Percentiles rank a stretch among this genome's conserved stretches.
These are phyloP conservation scores for Agrochola lota DNA, from an alignment of 2,888 invertebrate species.

Conservation along the genomic window DNA sequence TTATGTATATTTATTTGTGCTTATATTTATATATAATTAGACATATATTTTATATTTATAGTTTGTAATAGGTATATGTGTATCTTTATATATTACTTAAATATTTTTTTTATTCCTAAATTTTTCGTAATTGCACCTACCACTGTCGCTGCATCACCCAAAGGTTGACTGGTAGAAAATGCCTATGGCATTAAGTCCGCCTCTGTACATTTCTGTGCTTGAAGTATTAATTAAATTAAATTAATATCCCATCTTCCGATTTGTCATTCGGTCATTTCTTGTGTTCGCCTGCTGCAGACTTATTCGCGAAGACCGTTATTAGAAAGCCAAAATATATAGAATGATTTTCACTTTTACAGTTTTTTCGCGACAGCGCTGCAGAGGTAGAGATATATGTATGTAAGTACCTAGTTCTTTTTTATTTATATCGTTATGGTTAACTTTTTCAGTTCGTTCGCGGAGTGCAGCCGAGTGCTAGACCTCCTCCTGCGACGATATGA, in stretches of 20 bases:
- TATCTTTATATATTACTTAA: too few species aligned
- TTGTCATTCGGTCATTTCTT: not conserved
- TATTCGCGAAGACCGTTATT: not conserved
- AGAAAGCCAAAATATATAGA: not conserved
- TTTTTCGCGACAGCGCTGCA: not conserved
- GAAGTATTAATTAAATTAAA: too few species aligned
- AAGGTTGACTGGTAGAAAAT: too few species aligned
- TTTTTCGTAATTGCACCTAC: too few species aligned
- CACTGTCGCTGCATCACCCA: too few species aligned
- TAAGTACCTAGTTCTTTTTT: not conserved
- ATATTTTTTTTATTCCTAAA: too few species aligned
- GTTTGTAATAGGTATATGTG: too few species aligned
- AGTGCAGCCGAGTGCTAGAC: conserved; percentile 95
- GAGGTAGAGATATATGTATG: not conserved
- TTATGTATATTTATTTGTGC: too few species aligned
- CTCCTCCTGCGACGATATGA: conserved; percentile 95
- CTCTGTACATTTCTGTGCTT: too few species aligned
- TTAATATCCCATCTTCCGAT: not conserved
- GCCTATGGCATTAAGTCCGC: too few species aligned
- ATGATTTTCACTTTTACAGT: not conserved
- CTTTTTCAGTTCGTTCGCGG: conserved; percentile 93
- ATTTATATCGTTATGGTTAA: not conserved
- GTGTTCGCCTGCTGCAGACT: not conserved
- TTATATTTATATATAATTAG: too few species aligned
- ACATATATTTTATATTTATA: too few species aligned